Conservation (phyloP, 2,888 invertebrate species). For the Lycaena phlaeas region DNA sequence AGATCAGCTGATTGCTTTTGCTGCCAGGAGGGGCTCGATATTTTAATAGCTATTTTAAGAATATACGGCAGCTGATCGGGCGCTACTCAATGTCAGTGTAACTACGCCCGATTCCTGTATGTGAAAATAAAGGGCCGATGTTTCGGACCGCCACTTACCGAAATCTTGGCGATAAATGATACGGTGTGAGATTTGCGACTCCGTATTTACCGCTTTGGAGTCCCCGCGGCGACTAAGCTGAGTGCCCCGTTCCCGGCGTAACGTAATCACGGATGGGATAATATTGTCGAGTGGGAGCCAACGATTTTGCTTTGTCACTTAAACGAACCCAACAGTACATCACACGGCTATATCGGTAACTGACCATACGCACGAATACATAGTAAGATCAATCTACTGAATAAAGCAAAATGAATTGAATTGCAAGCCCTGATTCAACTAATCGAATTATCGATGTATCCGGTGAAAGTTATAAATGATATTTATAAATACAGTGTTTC, state of each 20-base stretch:
- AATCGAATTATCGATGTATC: constrained; percentile 62
- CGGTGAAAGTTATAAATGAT: constrained; percentile 49
- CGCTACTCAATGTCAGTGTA: constrained; percentile 61
- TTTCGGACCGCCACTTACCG: constrained; percentile 45
- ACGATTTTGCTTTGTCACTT: constrained; percentile 66
- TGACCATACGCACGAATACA: constrained; percentile 54
- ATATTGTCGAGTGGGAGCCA: constrained; percentile 58
- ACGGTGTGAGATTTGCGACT: constrained; percentile 63
- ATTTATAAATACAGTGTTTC: constrained; percentile 13
- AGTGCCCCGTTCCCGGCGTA: constrained; percentile 60
- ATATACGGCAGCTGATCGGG: constrained; percentile 60
- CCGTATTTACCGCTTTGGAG: constrained; percentile 70
- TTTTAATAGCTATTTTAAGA: constrained; percentile 70
- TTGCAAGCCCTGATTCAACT: constrained; percentile 43
- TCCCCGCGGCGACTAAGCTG: constrained; percentile 64
- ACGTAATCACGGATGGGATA: constrained; percentile 67
- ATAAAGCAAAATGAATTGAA: constrained; percentile 42
- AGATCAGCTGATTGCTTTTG: constrained; percentile 65
- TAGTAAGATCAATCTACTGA: constrained; percentile 41
- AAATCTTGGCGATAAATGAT: constrained; percentile 69
- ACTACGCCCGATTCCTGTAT: constrained; percentile 23
- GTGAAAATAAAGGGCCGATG: constrained; percentile 16
- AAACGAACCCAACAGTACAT: constrained; percentile 56
- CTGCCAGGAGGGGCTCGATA: constrained; percentile 65
- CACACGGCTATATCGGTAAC: constrained; percentile 47